Percentiles rank a stretch among this genome's conserved stretches.
Evolutionary conservation across 2,113 vertebrate genomes (phyloP).

Genomic region (Pelobates fuscus): DNA sequence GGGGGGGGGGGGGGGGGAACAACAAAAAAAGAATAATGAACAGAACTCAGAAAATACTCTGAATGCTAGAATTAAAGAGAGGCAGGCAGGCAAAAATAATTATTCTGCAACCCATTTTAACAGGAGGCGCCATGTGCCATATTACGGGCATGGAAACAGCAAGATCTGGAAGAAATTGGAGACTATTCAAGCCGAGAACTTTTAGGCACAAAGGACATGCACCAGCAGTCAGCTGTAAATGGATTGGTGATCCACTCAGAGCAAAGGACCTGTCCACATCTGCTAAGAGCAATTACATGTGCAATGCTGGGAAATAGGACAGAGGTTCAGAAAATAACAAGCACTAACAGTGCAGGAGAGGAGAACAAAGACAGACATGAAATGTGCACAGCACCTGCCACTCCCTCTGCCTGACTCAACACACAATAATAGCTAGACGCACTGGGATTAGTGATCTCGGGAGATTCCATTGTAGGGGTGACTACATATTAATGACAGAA

Average conservation of each 20-base stretch:
- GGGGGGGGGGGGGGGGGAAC: conserved; percentile 21
- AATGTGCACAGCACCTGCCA: neutral
- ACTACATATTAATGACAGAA: neutral
- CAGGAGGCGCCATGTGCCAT: neutral
- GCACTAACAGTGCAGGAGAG: neutral
- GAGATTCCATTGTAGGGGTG: too few relatives aligned
- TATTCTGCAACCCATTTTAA: neutral
- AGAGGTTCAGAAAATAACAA: conserved; percentile 16
- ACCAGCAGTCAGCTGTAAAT: neutral
- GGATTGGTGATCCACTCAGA: neutral
- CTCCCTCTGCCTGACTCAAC: too few relatives aligned
- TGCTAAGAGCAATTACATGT: conserved; percentile 10
- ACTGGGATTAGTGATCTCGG: too few relatives aligned
- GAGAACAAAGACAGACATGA: conserved; percentile 1
- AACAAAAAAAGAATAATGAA: neutral
- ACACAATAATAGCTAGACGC: too few relatives aligned
- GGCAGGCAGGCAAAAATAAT: neutral
- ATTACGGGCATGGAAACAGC: neutral
- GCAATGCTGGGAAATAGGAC: neutral
- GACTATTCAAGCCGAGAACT: neutral
- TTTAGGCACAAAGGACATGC: conserved; percentile 1
- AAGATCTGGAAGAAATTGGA: neutral
- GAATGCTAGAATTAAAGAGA: too few relatives aligned
- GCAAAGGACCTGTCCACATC: conserved; percentile 6
- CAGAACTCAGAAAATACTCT: neutral